phyloP scores from a whole-genome alignment of 2,113 vertebrate genomes.

The Oenanthe melanoleuca region DNA sequence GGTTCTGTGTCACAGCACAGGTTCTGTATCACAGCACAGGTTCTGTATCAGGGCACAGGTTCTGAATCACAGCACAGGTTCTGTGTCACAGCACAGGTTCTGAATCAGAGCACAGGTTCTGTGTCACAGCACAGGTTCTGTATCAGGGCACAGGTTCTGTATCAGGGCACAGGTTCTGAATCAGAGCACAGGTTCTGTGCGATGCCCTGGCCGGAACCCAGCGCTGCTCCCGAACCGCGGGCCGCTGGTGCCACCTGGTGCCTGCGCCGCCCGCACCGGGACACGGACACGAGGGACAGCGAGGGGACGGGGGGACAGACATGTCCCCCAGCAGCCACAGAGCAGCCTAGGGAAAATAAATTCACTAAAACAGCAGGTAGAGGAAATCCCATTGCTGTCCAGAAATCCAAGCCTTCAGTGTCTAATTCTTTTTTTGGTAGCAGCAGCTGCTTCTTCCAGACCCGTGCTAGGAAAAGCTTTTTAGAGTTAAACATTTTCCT shows the following conservation, averaged over 20 bases:
- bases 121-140: too few relatives aligned
- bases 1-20: too few relatives aligned
- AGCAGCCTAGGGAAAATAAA: background rate
- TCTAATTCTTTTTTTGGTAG: background rate
- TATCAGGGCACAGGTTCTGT: rapidly evolving
- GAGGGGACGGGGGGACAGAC: rapidly evolving
- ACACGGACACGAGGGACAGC: rapidly evolving
- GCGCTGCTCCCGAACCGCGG: background rate
- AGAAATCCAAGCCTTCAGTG: background rate
- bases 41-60: too few relatives aligned
- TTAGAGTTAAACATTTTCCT: background rate
- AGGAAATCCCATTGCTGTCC: background rate
- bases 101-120: too few relatives aligned
- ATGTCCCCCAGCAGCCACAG: rapidly evolving
- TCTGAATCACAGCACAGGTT: too few relatives aligned
- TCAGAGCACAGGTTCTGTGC: too few relatives aligned
- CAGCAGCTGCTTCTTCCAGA: background rate
- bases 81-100: too few relatives aligned
- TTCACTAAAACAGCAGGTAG: background rate
- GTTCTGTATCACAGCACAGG: too few relatives aligned
- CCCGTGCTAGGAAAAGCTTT: background rate
- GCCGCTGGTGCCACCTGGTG: slow-evolving; percentile 38
- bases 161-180: too few relatives aligned
- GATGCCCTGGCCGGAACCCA: too few relatives aligned
- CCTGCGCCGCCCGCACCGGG: background rate